Conservation (phyloP, 2,797 vertebrate genomes). For the Nannoperca obscura region DNA sequence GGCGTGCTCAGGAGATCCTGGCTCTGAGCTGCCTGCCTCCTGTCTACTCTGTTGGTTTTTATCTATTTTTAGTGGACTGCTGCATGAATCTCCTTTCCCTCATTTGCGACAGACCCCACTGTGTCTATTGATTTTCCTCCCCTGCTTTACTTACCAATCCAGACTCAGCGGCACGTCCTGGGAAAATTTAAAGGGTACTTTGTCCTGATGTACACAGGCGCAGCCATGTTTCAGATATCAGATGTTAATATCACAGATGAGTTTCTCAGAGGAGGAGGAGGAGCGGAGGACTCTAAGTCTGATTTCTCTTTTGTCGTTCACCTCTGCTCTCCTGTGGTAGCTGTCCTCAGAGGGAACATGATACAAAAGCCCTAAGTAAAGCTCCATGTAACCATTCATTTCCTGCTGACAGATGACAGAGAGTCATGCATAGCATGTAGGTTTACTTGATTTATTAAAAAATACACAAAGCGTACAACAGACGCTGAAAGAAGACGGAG, state of each 20-base stretch:
- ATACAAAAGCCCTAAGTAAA: slow-evolving; percentile 55
- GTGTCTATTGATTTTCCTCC: slow-evolving; percentile 56
- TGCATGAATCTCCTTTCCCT: slow-evolving; percentile 56
- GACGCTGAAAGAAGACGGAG: slow-evolving; percentile 48
- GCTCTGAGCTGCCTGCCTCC: slow-evolving; percentile 41
- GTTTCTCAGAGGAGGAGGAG: slow-evolving; percentile 62
- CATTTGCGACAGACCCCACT: slow-evolving; percentile 49
- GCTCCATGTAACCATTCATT: slow-evolving; percentile 67
- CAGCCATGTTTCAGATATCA: slow-evolving; percentile 60
- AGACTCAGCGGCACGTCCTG: slow-evolving; percentile 44
- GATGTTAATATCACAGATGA: slow-evolving; percentile 67
- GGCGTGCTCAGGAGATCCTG: slow-evolving; percentile 34
- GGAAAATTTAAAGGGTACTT: slow-evolving; percentile 57
- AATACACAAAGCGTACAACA: slow-evolving; percentile 70
- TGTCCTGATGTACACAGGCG: slow-evolving; percentile 44
- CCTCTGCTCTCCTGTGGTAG: slow-evolving; percentile 24
- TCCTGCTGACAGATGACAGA: slow-evolving; percentile 71
- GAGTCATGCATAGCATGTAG: slow-evolving; percentile 75
- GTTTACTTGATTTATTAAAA: slow-evolving; percentile 81
- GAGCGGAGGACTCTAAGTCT: slow-evolving; percentile 59
- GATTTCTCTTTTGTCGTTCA: slow-evolving; percentile 58
- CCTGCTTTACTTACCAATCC: slow-evolving; percentile 39
- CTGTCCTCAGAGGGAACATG: slow-evolving; percentile 41
- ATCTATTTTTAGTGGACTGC: slow-evolving; percentile 67
- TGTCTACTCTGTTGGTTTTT: slow-evolving; percentile 44